These are phyloP conservation scores for Crepidodera aurea DNA, from an alignment of 2,888 invertebrate genomes.

Conservation along the genomic window DNA sequence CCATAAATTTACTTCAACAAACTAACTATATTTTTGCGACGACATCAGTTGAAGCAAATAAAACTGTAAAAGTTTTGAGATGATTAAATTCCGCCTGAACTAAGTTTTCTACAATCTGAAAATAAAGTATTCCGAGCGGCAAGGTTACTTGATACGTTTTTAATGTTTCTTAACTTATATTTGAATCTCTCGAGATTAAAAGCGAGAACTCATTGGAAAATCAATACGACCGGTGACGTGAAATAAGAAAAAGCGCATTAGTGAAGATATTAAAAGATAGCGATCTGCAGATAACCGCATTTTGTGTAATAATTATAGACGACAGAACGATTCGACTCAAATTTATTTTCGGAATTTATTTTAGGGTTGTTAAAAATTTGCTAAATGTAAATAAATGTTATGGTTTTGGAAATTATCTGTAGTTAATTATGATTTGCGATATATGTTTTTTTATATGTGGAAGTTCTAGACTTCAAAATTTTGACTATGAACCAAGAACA, in stretches of 20 bases:
- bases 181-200: slow-evolving; percentile 22
- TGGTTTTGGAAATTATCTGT: too few species aligned
- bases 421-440: too few species aligned
- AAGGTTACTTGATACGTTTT: slow-evolving; percentile 38
- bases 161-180: slow-evolving; percentile 37
- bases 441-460: too few species aligned
- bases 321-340: too few species aligned
- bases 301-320: too few species aligned
- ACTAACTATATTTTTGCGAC: slow-evolving; percentile 37
- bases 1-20: slow-evolving; percentile 34
- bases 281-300: too few species aligned
- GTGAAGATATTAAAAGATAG: too few species aligned
- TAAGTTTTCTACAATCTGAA: slow-evolving; percentile 42
- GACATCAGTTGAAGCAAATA: slow-evolving; percentile 10
- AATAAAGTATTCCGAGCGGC: slow-evolving; percentile 44
- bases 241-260: background rate
- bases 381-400: too few species aligned
- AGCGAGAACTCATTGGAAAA: slow-evolving; percentile 18
- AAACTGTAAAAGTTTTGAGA: slow-evolving; percentile 5
- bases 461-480: too few species aligned
- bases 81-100: slow-evolving; percentile 22
- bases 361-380: too few species aligned
- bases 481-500: too few species aligned
- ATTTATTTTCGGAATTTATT: too few species aligned
- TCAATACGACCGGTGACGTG: background rate